Percentiles rank a stretch among this genome's conserved stretches.
Evolutionary conservation across 2,113 vertebrate genomes (phyloP).

Genomic region (Pitta sordida): DNA sequence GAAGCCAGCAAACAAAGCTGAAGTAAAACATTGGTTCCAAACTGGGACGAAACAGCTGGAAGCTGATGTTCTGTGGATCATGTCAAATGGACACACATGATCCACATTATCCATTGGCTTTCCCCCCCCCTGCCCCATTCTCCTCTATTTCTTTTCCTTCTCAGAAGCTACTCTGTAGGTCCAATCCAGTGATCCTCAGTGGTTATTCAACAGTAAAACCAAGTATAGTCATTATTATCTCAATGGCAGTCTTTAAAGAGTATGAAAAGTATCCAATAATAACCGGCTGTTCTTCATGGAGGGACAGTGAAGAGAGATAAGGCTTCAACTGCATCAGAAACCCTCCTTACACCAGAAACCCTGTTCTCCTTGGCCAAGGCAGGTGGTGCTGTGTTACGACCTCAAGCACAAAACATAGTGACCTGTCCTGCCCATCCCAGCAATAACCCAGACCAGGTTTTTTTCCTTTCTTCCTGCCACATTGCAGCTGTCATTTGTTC

Average conservation of each 20-base stretch:
- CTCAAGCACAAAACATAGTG: background rate
- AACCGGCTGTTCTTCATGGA: background rate
- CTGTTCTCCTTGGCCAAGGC: background rate
- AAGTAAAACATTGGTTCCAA: background rate
- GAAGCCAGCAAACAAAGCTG: background rate
- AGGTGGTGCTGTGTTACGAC: background rate
- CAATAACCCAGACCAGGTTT: background rate
- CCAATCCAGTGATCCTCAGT: background rate
- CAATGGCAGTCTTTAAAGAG: background rate
- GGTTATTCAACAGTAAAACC: background rate
- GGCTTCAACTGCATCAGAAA: conserved; percentile 4
- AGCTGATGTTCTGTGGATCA: background rate
- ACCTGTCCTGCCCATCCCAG: background rate
- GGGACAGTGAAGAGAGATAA: background rate
- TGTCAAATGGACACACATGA: background rate
- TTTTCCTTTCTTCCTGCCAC: conserved; percentile 4
- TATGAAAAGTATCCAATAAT: background rate
- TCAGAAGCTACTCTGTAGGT: background rate
- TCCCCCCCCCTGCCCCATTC: background rate
- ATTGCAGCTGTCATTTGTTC: conserved; percentile 70
- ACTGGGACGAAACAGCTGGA: background rate
- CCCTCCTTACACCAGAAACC: background rate
- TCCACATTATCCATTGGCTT: background rate
- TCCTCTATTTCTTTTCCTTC: background rate
- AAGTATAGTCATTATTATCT: background rate